A percentile compares a stretch with the other conserved stretches of the same genome.
Evolutionary conservation across 2,113 vertebrate species (phyloP).

Genomic region (Pseudois nayaur): DNA sequence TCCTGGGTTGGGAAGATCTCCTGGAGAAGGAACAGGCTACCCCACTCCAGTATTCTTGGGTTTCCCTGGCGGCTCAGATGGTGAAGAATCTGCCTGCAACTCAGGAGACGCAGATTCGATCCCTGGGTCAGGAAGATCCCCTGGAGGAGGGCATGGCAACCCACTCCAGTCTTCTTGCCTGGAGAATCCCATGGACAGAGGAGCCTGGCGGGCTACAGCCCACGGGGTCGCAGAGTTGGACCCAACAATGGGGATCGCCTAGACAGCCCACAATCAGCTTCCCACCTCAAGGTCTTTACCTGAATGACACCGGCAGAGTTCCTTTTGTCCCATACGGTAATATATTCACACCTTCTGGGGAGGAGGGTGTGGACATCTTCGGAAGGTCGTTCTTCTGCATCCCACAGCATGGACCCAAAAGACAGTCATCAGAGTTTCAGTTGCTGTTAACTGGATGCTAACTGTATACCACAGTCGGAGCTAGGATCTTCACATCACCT

Average conservation of each 20-base stretch:
- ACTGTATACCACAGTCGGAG: rapidly evolving
- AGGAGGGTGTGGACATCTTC: rapidly evolving
- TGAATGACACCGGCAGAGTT: background rate
- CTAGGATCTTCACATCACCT: background rate
- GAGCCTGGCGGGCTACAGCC: background rate
- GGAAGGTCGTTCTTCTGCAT: rapidly evolving
- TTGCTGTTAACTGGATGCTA: rapidly evolving
- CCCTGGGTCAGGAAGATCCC: background rate
- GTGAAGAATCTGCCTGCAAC: background rate
- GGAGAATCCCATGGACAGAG: background rate
- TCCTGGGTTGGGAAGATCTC: background rate
- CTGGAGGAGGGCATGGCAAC: background rate
- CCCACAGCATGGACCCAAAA: background rate
- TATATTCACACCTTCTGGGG: background rate
- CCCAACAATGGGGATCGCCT: background rate
- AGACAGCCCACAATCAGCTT: too few relatives aligned
- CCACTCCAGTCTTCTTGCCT: background rate
- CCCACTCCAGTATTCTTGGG: background rate
- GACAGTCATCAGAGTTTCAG: background rate
- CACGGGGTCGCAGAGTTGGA: rapidly evolving
- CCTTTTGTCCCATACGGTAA: rapidly evolving
- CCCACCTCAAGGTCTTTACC: too few relatives aligned
- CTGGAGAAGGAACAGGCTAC: background rate
- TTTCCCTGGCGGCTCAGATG: background rate
- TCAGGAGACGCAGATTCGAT: rapidly evolving